phyloP scores from a whole-genome alignment of 2,113 vertebrate species.

The Xenotilapia longispinis region DNA sequence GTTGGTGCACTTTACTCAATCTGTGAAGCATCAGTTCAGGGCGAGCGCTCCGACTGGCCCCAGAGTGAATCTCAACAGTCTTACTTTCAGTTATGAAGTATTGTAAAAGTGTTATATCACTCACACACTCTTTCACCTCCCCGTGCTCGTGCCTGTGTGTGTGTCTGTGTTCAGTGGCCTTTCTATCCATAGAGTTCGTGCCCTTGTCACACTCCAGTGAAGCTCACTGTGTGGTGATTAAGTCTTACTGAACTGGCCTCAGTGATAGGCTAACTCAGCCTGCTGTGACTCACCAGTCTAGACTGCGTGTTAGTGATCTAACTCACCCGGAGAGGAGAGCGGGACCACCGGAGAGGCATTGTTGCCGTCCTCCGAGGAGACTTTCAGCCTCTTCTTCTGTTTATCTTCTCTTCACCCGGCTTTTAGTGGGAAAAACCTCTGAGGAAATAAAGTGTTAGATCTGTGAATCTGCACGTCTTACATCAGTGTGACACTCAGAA shows the following conservation, averaged over 20 bases:
- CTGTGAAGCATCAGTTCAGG: constrained; percentile 15
- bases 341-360: neutral
- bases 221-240: constrained; percentile 4
- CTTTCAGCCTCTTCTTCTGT: neutral
- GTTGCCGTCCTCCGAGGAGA: neutral
- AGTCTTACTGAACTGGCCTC: neutral
- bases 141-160: neutral
- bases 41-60: neutral
- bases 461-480: neutral
- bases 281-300: constrained; percentile 18
- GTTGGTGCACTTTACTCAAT: constrained; percentile 48
- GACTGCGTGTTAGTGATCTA: constrained; percentile 9
- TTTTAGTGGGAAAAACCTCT: neutral
- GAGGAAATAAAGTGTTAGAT: neutral
- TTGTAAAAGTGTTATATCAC: neutral
- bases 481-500: neutral
- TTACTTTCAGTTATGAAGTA: neutral
- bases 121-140: neutral
- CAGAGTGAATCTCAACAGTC: neutral
- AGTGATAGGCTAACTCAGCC: constrained; percentile 9
- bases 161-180: neutral
- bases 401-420: neutral
- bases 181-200: neutral
- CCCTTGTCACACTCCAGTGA: constrained; percentile 1
- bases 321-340: neutral